A percentile compares a stretch with the other conserved stretches of the same genome.
These are phyloP conservation scores for Pachliopta kotzebuea DNA, from an alignment of 2,888 invertebrate species.

Conservation along the genomic window DNA sequence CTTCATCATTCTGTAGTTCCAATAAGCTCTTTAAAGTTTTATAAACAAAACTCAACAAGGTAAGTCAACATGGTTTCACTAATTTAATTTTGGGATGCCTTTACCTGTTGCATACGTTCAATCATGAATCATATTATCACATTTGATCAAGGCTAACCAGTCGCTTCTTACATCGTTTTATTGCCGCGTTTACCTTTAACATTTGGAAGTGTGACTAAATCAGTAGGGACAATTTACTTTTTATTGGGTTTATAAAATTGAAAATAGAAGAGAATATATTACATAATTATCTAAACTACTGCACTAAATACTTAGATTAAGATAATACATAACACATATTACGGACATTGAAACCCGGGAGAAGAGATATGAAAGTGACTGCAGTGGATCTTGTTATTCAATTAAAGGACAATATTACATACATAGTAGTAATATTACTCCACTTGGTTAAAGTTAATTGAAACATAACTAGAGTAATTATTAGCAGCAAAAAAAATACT, in stretches of 20 bases:
- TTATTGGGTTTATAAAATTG: neutral
- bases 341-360: neutral
- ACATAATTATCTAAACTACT: neutral
- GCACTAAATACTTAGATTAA: neutral
- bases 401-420: too few relatives aligned
- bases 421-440: too few relatives aligned
- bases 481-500: neutral
- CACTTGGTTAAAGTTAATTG: neutral
- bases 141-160: constrained; percentile 17
- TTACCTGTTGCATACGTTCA: constrained; percentile 2
- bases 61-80: neutral
- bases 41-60: neutral
- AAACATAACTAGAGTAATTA: neutral
- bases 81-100: neutral
- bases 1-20: neutral
- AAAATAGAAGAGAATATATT: neutral
- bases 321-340: neutral
- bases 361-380: neutral
- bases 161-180: constrained; percentile 6
- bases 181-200: constrained; percentile 12
- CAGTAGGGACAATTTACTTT: neutral
- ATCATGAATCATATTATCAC: constrained; percentile 11
- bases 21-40: neutral
- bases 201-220: constrained; percentile 5
- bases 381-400: too few relatives aligned